Conservation (phyloP, 1,140 invertebrate genomes). For the Proctacanthus coquilletti region DNA sequence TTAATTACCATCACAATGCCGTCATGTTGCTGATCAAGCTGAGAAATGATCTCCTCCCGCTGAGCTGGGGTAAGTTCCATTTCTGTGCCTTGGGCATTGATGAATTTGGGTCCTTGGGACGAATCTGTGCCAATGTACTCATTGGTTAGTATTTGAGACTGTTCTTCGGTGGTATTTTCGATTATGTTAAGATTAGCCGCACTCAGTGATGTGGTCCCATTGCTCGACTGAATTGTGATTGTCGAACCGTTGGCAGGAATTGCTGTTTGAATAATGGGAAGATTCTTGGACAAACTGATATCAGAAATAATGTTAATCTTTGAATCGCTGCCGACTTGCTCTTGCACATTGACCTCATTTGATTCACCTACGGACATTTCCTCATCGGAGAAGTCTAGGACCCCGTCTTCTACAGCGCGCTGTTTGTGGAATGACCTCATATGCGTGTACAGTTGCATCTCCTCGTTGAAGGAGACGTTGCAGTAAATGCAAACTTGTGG, state of each 20-base stretch:
- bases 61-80: constrained; percentile 26
- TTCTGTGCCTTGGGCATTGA: constrained; percentile 25
- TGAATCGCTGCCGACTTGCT: constrained; percentile 9
- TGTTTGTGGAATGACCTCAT: constrained; percentile 44
- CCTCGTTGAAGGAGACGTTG: constrained; percentile 43
- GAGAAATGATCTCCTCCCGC: constrained; percentile 25
- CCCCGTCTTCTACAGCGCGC: constrained; percentile 40
- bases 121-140: no score
- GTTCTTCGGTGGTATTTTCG: constrained; percentile 1
- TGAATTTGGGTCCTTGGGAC: constrained; percentile 14
- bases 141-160: no score
- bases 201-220: constrained; percentile 8
- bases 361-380: constrained; percentile 26
- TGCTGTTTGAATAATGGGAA: constrained; percentile 16
- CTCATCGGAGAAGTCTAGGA: constrained; percentile 44
- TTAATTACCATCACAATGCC: constrained; percentile 29
- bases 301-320: constrained; percentile 36
- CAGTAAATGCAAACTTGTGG: constrained; percentile 51
- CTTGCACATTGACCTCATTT: constrained; percentile 16
- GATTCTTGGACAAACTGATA: constrained; percentile 27
- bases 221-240: constrained; percentile 13
- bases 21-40: constrained; percentile 24
- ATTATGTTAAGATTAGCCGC: constrained; percentile 8
- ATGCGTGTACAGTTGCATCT: constrained; percentile 48
- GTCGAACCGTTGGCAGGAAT: constrained; percentile 28